A percentile compares a stretch with the other conserved stretches of the same genome.
phyloP scores from a whole-genome alignment of 2,113 vertebrate species.

The Hydrochoerus hydrochaeris region DNA sequence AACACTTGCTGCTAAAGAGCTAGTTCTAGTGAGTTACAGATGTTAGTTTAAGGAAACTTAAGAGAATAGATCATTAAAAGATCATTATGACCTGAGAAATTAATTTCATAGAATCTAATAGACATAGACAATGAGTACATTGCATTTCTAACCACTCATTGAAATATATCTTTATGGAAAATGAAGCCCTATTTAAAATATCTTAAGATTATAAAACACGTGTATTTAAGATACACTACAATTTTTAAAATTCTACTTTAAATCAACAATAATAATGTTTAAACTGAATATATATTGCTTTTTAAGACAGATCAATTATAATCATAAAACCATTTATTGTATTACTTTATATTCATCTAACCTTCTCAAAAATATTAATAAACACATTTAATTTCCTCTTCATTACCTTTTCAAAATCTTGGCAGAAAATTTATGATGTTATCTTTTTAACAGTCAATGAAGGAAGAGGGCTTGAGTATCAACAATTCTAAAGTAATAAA shows the following conservation, averaged over 20 bases:
- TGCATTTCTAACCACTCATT: conserved; percentile 6
- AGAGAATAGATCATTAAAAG: conserved; percentile 28
- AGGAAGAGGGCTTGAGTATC: background rate
- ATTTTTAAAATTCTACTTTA: conserved; percentile 27
- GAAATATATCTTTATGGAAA: conserved; percentile 60
- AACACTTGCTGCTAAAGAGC: conserved; percentile 23
- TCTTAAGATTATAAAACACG: conserved; percentile 46
- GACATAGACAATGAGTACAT: background rate
- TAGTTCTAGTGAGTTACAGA: background rate
- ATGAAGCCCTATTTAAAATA: conserved; percentile 34
- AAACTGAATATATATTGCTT: background rate
- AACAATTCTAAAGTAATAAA: conserved; percentile 47
- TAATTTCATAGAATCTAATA: conserved; percentile 46
- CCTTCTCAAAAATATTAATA: conserved; percentile 30
- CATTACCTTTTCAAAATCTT: conserved; percentile 48
- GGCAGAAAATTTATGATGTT: conserved; percentile 27
- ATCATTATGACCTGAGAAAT: background rate
- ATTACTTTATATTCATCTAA: conserved; percentile 29
- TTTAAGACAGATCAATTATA: conserved; percentile 24
- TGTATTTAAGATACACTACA: background rate
- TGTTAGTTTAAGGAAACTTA: conserved; percentile 24
- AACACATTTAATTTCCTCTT: conserved; percentile 57
- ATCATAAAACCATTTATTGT: conserved; percentile 31
- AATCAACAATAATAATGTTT: background rate
- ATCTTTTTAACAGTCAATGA: conserved; percentile 40